Conservation (phyloP, 1,140 invertebrate genomes). For the Aphelinus atriplicis region DNA sequence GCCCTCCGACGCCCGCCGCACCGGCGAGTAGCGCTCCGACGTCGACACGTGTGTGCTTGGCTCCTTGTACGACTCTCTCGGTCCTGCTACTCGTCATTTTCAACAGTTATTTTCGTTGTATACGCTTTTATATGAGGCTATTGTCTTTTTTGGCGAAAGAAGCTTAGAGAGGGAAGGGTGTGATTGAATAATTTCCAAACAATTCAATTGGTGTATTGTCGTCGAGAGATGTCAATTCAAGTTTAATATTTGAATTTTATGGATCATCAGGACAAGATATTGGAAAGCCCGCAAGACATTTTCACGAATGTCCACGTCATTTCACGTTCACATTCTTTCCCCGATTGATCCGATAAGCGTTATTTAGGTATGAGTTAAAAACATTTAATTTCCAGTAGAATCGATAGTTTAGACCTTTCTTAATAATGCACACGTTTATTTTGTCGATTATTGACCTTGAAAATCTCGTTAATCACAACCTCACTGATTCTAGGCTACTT, state of each 20-base stretch:
- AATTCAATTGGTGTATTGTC: neutral
- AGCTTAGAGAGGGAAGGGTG: too few species aligned
- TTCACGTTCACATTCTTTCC: too few species aligned
- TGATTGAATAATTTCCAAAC: too few species aligned
- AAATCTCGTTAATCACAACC: neutral
- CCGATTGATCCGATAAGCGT: too few species aligned
- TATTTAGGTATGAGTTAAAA: neutral
- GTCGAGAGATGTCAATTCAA: too few species aligned
- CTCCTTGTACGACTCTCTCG: slow-evolving; percentile 64
- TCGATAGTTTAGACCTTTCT: slow-evolving; percentile 1
- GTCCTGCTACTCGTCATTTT: slow-evolving; percentile 45
- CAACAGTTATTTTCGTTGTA: too few species aligned
- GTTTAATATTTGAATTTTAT: too few species aligned
- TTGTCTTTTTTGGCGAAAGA: too few species aligned
- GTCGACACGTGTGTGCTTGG: slow-evolving; percentile 64
- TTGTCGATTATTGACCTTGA: neutral
- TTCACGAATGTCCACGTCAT: too few species aligned
- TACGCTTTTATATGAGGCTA: too few species aligned
- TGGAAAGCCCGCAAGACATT: too few species aligned
- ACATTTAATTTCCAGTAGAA: neutral
- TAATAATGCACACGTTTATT: neutral
- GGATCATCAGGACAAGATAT: too few species aligned
- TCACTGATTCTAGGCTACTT: neutral
- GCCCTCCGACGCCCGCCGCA: slow-evolving; percentile 88
- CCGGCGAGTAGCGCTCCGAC: slow-evolving; percentile 87